Base-by-base conservation (phyloP, 2,113 vertebrate genomes). In the Elephantulus edwardii region DNA sequence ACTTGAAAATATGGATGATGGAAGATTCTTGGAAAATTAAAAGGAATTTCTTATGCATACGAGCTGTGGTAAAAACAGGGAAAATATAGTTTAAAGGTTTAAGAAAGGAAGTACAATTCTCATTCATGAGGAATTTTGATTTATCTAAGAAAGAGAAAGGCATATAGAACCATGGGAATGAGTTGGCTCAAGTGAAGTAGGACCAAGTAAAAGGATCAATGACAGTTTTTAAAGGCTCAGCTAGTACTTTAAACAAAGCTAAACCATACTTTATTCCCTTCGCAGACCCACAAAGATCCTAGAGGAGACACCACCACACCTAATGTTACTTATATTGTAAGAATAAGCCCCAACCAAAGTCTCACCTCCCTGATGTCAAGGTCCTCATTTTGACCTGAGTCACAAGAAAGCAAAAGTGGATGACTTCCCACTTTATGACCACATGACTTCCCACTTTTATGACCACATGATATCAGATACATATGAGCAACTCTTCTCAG, bases 1-100 rank as follows among this genome's bases (percentile, higher is more conserved):
- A 30, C 8, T 90, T 82, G 86, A 74, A 92, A 93, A 38, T 28
- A 56, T 11, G 88, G 38, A 84, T 35, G 11, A 58, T 24, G 17
- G 33, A 77, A 78, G 33, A 79, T 48, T 91, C 28, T 90, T 93
- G 79, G 66, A 93, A 80, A 84, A 86, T 82, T 48, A 62, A 16
- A 60, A 80, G 35, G 24, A 54, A 80, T 83, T 76, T 85, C 22
- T 52, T 6, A 40, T 77, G 62, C 79, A 88, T 50, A 87, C 1
- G 78, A 56, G 26, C 90, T 92, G 22, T 24, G 56, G 3, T 93
- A 93, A 83, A 24, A 90, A 56, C 30, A 83, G 79, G 54, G 66
- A 82, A 79, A 46, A 78, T 86, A 56, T 10, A 62, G 88, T 78
- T 88, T 52, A 75, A 76, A 42, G n/a, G 79, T 78, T 64, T 84